phyloP scores from a whole-genome alignment of 2,113 vertebrate genomes.

The Erythrolamprus reginae region DNA sequence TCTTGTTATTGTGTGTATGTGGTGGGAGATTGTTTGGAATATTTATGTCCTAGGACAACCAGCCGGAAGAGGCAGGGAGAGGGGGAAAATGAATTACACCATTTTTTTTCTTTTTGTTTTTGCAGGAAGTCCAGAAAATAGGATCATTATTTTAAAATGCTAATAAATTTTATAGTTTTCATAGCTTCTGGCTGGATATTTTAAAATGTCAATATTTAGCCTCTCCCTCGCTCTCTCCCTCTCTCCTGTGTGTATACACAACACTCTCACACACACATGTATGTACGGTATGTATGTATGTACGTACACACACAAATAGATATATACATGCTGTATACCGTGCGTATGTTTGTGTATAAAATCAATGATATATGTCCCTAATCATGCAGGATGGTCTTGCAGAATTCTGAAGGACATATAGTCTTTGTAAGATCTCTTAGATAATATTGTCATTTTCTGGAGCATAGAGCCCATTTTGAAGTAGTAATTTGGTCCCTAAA shows the following conservation, averaged over 20 bases:
- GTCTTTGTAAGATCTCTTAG: conserved; percentile 70
- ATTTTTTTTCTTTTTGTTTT: conserved; percentile 25
- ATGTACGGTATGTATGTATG: background rate
- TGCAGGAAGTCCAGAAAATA: conserved; percentile 28
- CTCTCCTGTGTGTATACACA: background rate
- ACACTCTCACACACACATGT: background rate
- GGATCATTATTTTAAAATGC: conserved; percentile 41
- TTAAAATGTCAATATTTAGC: conserved; percentile 55
- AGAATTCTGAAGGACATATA: conserved; percentile 62
- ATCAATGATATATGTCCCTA: conserved; percentile 55
- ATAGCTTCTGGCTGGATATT: conserved; percentile 46
- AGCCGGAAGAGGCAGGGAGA: conserved; percentile 15
- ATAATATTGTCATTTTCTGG: conserved; percentile 70
- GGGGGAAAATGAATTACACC: conserved; percentile 39
- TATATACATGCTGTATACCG: background rate
- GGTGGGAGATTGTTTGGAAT: background rate
- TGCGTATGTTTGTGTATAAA: conserved; percentile 16
- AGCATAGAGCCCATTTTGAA: conserved; percentile 70
- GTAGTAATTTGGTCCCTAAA: conserved; percentile 76
- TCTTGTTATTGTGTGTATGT: background rate
- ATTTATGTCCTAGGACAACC: conserved; percentile 33
- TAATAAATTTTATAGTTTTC: conserved; percentile 50
- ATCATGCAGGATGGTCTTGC: conserved; percentile 65
- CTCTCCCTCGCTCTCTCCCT: background rate
- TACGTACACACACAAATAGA: background rate